phyloP scores from a whole-genome alignment of 1,140 invertebrate genomes.

The Chironomus tepperi region DNA sequence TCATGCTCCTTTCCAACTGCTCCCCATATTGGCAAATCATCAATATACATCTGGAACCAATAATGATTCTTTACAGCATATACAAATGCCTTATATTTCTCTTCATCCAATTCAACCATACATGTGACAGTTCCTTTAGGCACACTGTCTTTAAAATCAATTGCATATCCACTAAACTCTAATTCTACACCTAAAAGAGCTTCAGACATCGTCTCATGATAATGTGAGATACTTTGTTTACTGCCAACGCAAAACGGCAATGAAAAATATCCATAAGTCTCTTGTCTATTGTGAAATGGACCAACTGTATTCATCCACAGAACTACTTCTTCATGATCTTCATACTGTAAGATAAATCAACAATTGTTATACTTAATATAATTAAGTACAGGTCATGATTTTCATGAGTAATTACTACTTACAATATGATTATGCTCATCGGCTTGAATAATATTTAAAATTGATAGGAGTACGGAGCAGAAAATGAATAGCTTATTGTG shows the following conservation, averaged over 20 bases:
- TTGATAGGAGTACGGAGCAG: background rate
- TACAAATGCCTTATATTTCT: slow-evolving; percentile 82
- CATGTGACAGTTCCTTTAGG: slow-evolving; percentile 71
- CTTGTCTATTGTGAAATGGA: slow-evolving; percentile 97
- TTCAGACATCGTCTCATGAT: slow-evolving; percentile 98
- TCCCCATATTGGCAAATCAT: slow-evolving; percentile 97
- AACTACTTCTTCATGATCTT: slow-evolving; percentile 92
- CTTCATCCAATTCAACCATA: slow-evolving; percentile 73
- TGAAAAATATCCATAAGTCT: slow-evolving; percentile 97
- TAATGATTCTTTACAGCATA: slow-evolving; percentile 99
- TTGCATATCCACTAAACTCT: slow-evolving; percentile 93
- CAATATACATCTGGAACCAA: slow-evolving; percentile 99
- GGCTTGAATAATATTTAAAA: slow-evolving; percentile 30
- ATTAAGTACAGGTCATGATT: background rate
- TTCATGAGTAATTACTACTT: slow-evolving; percentile 34
- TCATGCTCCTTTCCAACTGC: slow-evolving; percentile 85
- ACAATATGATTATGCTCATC: slow-evolving; percentile 55
- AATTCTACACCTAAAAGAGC: slow-evolving; percentile 95
- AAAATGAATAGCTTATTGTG: background rate
- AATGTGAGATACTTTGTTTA: slow-evolving; percentile 88
- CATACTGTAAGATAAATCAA: slow-evolving; percentile 39
- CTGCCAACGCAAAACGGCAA: slow-evolving; percentile 93
- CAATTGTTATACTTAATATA: slow-evolving; percentile 4
- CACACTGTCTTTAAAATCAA: slow-evolving; percentile 74
- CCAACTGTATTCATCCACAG: slow-evolving; percentile 99